Evolutionary conservation across 2,113 vertebrate species (phyloP).

Genomic region (Gasterosteus aculeatus): DNA sequence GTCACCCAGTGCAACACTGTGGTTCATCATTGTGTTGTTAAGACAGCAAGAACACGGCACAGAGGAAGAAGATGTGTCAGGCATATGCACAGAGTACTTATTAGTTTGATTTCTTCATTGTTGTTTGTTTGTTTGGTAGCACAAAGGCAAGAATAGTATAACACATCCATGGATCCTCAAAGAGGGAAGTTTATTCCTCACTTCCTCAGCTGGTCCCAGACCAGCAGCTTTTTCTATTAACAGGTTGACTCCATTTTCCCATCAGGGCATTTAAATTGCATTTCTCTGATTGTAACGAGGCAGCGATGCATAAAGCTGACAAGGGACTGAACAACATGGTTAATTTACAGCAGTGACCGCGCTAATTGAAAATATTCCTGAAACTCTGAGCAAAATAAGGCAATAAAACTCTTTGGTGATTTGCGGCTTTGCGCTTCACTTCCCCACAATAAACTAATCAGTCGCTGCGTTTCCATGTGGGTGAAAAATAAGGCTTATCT

Average conservation of each 20-base stretch:
- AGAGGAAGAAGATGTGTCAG: not conserved
- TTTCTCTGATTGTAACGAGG: slow-evolving; percentile 53
- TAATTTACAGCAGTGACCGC: slow-evolving; percentile 43
- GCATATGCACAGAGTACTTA: not conserved
- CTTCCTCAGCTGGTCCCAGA: not conserved
- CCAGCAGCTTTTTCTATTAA: slow-evolving; percentile 3
- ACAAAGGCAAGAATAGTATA: not conserved
- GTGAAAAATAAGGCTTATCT: slow-evolving; percentile 3
- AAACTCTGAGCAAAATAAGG: slow-evolving; percentile 54
- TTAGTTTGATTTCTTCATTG: not conserved
- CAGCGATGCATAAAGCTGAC: slow-evolving; percentile 48
- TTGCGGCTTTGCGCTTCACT: slow-evolving; percentile 35
- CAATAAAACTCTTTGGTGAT: slow-evolving; percentile 50
- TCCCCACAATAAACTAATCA: slow-evolving; percentile 51
- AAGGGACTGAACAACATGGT: slow-evolving; percentile 37
- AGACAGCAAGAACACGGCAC: not conserved
- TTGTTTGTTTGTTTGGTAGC: not conserved
- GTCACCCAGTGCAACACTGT: not conserved
- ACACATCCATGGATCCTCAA: not conserved
- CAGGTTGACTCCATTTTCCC: slow-evolving; percentile 1
- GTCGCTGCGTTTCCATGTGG: slow-evolving; percentile 34
- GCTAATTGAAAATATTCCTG: slow-evolving; percentile 64
- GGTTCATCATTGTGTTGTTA: not conserved
- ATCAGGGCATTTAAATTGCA: slow-evolving; percentile 30
- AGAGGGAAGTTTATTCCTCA: not conserved